Evolutionary conservation across 2,888 invertebrate genomes (phyloP), one percentile per base, ranked within the genome.

Genomic region (Gibbula magus): DNA sequence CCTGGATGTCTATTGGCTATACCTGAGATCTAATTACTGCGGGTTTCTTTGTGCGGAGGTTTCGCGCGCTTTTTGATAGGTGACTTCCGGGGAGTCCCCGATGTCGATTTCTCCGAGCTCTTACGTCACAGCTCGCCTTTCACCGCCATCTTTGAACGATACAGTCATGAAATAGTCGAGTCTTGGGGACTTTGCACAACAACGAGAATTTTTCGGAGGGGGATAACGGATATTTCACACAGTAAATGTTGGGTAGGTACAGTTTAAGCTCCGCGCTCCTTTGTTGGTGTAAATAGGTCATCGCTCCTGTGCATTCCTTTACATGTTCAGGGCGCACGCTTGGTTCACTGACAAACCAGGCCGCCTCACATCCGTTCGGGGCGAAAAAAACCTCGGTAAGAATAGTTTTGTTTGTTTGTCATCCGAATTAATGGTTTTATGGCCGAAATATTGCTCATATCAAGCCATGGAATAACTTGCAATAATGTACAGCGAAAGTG

Each of bases 111-210:
- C 73, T 51, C 77, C 66, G 61, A 66, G 77, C 39, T 66, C 56
- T 79, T 79, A 79, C 79, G 79, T 75, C 79, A 79, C 75, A 61
- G 53, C 52, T 76, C 74, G 79, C 66, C 56, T 54, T 75, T 79
- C 79, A 79, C 79, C 79, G 79, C 79, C 79, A 79, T 79, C 79
- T 79, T 79, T 79, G 75, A 79, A 79, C 75, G 75, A 53, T 51
- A 32, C 56, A 75, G 56, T 39, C 75, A 76, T 53, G 66, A 54
- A 79, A 35, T 75, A 67, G 75, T 53, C 22, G 52, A 39, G 56
- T 53, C 51, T 29, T 22, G n/a, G 39, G 74, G 54, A 78, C 67
- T 54, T 51, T 56, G 73, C 78, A 78, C 51, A 52, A 78, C 70
- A 53, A 29, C 20, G 32, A 73, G 74, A 53, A 25, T 25, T 75